Base-by-base conservation (phyloP, 2,797 vertebrate species). In the Silurus lanzhouensis region DNA sequence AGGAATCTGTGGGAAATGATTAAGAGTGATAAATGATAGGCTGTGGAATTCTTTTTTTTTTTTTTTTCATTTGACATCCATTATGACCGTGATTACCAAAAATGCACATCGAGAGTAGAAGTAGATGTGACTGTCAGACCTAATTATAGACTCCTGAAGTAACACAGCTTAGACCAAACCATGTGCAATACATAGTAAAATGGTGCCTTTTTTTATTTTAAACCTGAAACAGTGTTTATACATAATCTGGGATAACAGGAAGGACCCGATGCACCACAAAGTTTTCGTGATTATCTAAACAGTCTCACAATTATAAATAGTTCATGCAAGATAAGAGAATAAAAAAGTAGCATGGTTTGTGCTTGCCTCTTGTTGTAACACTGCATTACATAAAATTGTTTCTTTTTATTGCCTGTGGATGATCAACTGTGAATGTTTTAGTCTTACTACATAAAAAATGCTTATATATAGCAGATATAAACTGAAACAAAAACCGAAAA, bases 1-100 rank as follows among this genome's bases (percentile, higher is more conserved):
- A 95, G 92, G 93, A 95, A 93, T 94, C 92, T 93, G 91, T 92
- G 92, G 92, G 93, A 94, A 95, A 95, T 95, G 93, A 95, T 94
- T 94, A 94, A 92, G 91, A 92, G 90, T 95, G 93, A 95, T 94
- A 89, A 94, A 95, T 95, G 92, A 88, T 84, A 80, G 90, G 89
- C 74, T 38, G 38, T 84, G 83, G 82, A 7, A 27, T 86, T 87
- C 27, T 87, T 89, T 85, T 72, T 81, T 82, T 19, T 82, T 19
- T 84, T 85, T 91, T 92, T 91, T 93, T 91, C 87, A 85, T 90
- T 86, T 90, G 92, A 90, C 89, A 92, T 91, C 92, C 89, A 91
- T 93, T 94, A 93, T 90, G 88, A 89, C 86, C 88, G 89, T 87
- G 90, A 74, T 86, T 86, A 85, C 82, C 81, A 83, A 57, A 57